Percentiles rank a stretch among this genome's conserved stretches.
Conservation (phyloP, 2,888 invertebrate genomes). For the Priocnemis perturbator region DNA sequence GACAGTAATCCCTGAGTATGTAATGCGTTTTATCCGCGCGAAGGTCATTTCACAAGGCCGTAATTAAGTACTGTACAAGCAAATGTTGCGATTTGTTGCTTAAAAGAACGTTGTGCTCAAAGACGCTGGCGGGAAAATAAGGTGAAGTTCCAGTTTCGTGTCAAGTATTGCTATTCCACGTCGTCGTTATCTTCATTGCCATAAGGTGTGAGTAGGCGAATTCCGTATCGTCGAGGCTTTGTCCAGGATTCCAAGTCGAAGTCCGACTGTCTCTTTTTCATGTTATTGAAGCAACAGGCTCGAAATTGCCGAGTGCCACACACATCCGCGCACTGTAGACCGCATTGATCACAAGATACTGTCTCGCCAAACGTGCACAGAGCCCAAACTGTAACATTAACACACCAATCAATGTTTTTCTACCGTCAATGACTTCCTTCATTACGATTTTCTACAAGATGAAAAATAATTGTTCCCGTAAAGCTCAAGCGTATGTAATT, state of each 20-base stretch:
- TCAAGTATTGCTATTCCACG: too few species aligned
- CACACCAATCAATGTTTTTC: too few species aligned
- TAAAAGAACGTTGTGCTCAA: too few species aligned
- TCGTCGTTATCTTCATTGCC: constrained; percentile 15
- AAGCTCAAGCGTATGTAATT: not conserved
- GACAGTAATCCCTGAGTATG: too few species aligned
- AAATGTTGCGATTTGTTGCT: too few species aligned
- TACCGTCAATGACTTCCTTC: too few species aligned
- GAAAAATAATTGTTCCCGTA: constrained; percentile 11
- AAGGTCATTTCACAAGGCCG: too few species aligned
- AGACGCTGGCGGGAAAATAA: too few species aligned
- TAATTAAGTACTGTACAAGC: too few species aligned
- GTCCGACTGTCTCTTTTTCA: constrained; percentile 77
- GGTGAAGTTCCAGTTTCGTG: too few species aligned
- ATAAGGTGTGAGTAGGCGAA: constrained; percentile 50
- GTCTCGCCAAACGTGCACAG: constrained; percentile 75
- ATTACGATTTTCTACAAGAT: too few species aligned
- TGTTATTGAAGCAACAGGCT: constrained; percentile 85
- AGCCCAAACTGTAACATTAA: constrained; percentile 55
- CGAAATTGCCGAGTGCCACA: constrained; percentile 84
- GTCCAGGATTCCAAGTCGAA: constrained; percentile 56
- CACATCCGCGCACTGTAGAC: constrained; percentile 81
- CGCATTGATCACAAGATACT: constrained; percentile 83
- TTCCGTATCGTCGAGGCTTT: constrained; percentile 47
- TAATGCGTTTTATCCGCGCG: too few species aligned